Conservation (phyloP, 2,888 invertebrate genomes). For the Nezara viridula region DNA sequence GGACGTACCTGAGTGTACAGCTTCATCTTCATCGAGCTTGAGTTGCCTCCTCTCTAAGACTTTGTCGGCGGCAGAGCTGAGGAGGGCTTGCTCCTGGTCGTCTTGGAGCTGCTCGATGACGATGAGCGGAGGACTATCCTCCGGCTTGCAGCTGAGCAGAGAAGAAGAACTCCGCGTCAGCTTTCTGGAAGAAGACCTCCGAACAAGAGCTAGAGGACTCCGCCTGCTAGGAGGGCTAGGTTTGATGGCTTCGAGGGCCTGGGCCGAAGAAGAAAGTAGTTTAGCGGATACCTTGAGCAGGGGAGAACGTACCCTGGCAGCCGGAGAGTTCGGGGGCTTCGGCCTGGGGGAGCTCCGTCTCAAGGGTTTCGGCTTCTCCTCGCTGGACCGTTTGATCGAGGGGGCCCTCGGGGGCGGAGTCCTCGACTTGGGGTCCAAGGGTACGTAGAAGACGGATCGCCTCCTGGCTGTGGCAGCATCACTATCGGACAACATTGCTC, state of each 20-base stretch:
- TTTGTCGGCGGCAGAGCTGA: slow-evolving; percentile 70
- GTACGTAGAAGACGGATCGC: slow-evolving; percentile 83
- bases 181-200: slow-evolving; percentile 81
- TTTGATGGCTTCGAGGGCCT: slow-evolving; percentile 65
- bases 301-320: slow-evolving; percentile 63
- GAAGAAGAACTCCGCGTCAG: slow-evolving; percentile 73
- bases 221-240: slow-evolving; percentile 62
- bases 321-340: slow-evolving; percentile 47
- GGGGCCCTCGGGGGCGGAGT: slow-evolving; percentile 49
- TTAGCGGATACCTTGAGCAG: slow-evolving; percentile 65
- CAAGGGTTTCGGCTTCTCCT: slow-evolving; percentile 51
- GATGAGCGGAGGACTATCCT: slow-evolving; percentile 63
- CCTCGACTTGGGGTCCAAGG: slow-evolving; percentile 67
- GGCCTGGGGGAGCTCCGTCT: slow-evolving; percentile 58
- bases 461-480: slow-evolving; percentile 71
- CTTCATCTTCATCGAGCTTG: slow-evolving; percentile 72
- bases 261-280: slow-evolving; percentile 65
- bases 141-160: slow-evolving; percentile 63
- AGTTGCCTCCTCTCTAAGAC: slow-evolving; percentile 70
- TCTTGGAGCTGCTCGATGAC: slow-evolving; percentile 68
- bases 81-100: slow-evolving; percentile 63
- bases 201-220: slow-evolving; percentile 72
- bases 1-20: slow-evolving; percentile 60
- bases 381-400: slow-evolving; percentile 58
- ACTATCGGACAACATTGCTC: slow-evolving; percentile 69